phyloP scores from a whole-genome alignment of 2,888 invertebrate species.

The Cyclophora albipunctata region DNA sequence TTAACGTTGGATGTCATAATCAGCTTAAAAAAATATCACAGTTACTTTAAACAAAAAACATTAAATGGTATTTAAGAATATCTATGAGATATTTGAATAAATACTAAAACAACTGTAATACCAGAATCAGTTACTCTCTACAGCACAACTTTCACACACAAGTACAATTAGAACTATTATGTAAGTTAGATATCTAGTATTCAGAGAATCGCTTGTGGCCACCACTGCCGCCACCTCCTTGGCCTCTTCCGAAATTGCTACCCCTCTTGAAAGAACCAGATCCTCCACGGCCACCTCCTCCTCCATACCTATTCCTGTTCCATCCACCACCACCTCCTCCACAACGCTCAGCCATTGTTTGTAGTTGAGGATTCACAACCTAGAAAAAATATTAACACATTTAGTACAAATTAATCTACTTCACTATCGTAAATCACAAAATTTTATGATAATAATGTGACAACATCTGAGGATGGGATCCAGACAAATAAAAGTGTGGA shows the following conservation, averaged over 20 bases:
- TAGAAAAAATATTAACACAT: constrained; percentile 35
- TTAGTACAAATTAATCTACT: not conserved
- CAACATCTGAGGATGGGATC: constrained; percentile 85
- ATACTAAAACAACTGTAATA: constrained; percentile 34
- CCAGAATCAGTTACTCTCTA: constrained; percentile 31
- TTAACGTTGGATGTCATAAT: too few species aligned
- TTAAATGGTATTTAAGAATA: constrained; percentile 39
- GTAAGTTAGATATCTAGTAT: constrained; percentile 38
- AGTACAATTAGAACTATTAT: constrained; percentile 50
- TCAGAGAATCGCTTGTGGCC: constrained; percentile 65
- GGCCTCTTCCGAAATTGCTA: constrained; percentile 57
- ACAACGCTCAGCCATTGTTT: constrained; percentile 83
- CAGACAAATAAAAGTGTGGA: constrained; percentile 80
- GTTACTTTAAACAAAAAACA: constrained; percentile 12
- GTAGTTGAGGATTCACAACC: constrained; percentile 90
- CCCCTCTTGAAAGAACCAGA: constrained; percentile 70
- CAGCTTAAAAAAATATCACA: constrained; percentile 60
- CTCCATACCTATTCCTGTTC: constrained; percentile 70
- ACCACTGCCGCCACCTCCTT: constrained; percentile 51
- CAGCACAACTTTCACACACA: constrained; percentile 44
- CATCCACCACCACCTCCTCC: constrained; percentile 77
- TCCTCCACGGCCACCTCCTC: constrained; percentile 57
- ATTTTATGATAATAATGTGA: constrained; percentile 48
- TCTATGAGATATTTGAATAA: constrained; percentile 10
- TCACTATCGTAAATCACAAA: not conserved